A percentile compares a stretch with the other conserved stretches of the same genome.
Evolutionary conservation across 2,797 vertebrate genomes (phyloP).

Genomic region (Melanotaenia trifasciata): DNA sequence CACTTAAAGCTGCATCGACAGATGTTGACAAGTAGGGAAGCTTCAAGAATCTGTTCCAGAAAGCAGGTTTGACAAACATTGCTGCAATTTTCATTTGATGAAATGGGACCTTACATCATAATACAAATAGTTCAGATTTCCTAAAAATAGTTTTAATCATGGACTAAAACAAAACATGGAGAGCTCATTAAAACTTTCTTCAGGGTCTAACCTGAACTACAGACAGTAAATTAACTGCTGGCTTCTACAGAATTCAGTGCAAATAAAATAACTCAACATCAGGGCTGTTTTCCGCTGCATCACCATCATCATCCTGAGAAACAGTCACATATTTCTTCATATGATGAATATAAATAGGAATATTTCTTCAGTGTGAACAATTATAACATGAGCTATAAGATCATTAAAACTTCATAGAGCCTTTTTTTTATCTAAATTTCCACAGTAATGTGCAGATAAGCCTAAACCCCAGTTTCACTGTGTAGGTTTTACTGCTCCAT

Average conservation of each 20-base stretch:
- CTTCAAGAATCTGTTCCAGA: slow-evolving; percentile 4
- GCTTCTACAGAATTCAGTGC: background rate
- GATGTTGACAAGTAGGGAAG: slow-evolving; percentile 12
- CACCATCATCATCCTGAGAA: background rate
- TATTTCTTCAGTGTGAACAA: background rate
- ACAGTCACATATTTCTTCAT: background rate
- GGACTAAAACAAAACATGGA: background rate
- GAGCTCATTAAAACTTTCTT: too few relatives aligned
- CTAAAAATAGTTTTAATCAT: background rate
- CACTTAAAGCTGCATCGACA: slow-evolving; percentile 42
- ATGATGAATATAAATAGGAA: background rate
- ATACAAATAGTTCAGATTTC: background rate
- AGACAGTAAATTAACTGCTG: background rate
- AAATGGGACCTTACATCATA: background rate
- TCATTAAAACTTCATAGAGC: background rate
- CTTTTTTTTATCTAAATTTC: background rate
- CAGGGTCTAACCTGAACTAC: too few relatives aligned
- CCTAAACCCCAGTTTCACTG: background rate
- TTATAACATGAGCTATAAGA: background rate
- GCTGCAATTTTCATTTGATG: background rate
- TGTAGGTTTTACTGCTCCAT: background rate
- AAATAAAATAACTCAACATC: background rate
- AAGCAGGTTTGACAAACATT: background rate
- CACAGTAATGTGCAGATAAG: background rate
- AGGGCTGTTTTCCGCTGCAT: too few relatives aligned